These are phyloP conservation scores for Sebastolobus alascanus DNA, from an alignment of 2,797 vertebrate genomes.

Conservation along the genomic window DNA sequence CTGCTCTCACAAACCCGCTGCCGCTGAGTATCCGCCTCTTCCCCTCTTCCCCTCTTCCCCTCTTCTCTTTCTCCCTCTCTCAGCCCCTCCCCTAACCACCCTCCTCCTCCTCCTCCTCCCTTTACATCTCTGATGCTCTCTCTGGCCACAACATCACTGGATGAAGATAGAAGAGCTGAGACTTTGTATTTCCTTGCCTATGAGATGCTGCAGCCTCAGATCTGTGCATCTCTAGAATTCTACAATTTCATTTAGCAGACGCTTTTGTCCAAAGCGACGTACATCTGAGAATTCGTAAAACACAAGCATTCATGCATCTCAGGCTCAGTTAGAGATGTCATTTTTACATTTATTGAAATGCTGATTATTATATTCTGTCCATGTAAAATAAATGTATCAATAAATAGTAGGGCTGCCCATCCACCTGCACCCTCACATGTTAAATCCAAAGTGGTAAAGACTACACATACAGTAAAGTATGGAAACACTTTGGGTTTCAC, in stretches of 20 bases:
- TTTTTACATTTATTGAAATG: not conserved
- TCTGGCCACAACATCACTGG: constrained; percentile 38
- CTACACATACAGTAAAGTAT: too few species aligned
- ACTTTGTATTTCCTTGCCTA: not conserved
- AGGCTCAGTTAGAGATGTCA: not conserved
- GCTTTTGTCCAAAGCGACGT: too few species aligned
- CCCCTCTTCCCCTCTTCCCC: constrained; percentile 57
- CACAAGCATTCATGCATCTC: not conserved
- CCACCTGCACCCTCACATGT: too few species aligned
- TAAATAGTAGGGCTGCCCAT: accelerated
- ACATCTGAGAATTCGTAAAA: too few species aligned
- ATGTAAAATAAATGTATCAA: not conserved
- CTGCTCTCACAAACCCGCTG: constrained; percentile 79
- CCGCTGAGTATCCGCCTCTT: constrained; percentile 64
- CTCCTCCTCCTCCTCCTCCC: constrained; percentile 20
- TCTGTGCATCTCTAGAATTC: not conserved
- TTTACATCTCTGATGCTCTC: constrained; percentile 49
- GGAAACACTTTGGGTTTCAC: too few species aligned
- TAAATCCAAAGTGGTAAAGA: too few species aligned
- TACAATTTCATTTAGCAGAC: too few species aligned
- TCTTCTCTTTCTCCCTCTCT: constrained; percentile 32
- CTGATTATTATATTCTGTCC: not conserved
- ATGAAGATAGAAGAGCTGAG: constrained; percentile 9
- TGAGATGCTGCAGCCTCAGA: not conserved
- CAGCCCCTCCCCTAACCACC: constrained; percentile 40